Conservation (phyloP, 2,888 invertebrate species). For the Anthophora plumipes region DNA sequence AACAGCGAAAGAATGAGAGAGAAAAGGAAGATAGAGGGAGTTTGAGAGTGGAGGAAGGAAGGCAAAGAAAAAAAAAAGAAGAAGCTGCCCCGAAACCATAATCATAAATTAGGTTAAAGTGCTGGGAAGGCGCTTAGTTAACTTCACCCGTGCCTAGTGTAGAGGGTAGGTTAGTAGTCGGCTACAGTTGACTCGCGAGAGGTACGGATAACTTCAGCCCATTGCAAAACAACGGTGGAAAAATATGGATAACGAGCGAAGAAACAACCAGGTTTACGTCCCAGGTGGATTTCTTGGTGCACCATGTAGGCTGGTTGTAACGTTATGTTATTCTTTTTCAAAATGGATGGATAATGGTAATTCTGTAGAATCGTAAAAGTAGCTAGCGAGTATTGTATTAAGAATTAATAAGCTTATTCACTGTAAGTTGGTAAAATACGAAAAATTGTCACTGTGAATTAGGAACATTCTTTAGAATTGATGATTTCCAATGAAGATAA, state of each 20-base stretch:
- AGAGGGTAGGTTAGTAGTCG: slow-evolving; percentile 33
- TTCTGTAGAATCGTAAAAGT: no score
- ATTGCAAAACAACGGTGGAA: slow-evolving; percentile 69
- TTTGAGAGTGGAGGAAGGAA: slow-evolving; percentile 21
- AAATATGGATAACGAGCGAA: slow-evolving; percentile 66
- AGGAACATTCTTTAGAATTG: no score
- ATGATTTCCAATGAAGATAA: no score
- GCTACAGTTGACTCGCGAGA: slow-evolving; percentile 64
- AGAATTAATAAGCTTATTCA: no score
- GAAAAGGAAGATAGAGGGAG: slow-evolving; percentile 34
- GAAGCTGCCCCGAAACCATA: slow-evolving; percentile 72
- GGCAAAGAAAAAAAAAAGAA: slow-evolving; percentile 47
- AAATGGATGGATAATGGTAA: no score
- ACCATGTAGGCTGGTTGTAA: neutral
- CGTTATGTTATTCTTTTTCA: neutral
- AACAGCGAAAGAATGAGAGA: slow-evolving; percentile 29
- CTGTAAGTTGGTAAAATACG: no score
- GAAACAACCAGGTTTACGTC: slow-evolving; percentile 47
- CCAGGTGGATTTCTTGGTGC: slow-evolving; percentile 17
- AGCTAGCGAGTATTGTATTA: no score
- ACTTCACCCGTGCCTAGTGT: slow-evolving; percentile 54
- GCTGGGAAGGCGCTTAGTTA: slow-evolving; percentile 78
- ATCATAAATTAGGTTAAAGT: slow-evolving; percentile 81
- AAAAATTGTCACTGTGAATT: no score
- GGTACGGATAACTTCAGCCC: slow-evolving; percentile 66